A percentile compares a stretch with the other conserved stretches of the same genome.
Evolutionary conservation across 2,888 invertebrate genomes (phyloP).

Genomic region (Erebia epiphron): DNA sequence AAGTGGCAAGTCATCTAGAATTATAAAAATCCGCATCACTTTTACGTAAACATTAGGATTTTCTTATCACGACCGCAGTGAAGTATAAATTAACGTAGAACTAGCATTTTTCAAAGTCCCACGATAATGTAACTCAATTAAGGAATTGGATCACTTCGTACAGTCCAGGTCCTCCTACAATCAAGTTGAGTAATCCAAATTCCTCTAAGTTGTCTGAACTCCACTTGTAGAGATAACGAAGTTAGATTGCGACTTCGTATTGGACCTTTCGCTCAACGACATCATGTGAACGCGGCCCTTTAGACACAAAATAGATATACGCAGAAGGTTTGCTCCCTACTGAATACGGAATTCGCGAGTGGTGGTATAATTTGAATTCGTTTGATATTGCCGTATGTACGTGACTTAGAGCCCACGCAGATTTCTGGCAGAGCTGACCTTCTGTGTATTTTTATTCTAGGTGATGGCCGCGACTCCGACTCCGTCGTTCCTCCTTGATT

Average conservation of each 20-base stretch:
- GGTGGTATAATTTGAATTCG: too few relatives aligned
- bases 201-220: constrained; percentile 1
- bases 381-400: too few relatives aligned
- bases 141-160: constrained; percentile 7
- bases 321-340: too few relatives aligned
- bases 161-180: background rate
- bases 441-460: too few relatives aligned
- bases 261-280: background rate
- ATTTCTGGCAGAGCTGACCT: too few relatives aligned
- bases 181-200: constrained; percentile 1
- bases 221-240: background rate
- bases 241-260: background rate
- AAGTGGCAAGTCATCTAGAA: background rate
- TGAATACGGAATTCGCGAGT: too few relatives aligned
- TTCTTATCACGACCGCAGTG: background rate
- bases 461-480: too few relatives aligned
- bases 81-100: background rate
- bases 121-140: background rate
- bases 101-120: background rate
- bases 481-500: too few relatives aligned
- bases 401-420: too few relatives aligned
- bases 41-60: background rate
- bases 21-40: background rate
- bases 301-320: too few relatives aligned
- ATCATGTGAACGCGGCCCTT: too few relatives aligned